Evolutionary conservation across 2,888 invertebrate genomes (phyloP).

Genomic region (Erebia ligea): DNA sequence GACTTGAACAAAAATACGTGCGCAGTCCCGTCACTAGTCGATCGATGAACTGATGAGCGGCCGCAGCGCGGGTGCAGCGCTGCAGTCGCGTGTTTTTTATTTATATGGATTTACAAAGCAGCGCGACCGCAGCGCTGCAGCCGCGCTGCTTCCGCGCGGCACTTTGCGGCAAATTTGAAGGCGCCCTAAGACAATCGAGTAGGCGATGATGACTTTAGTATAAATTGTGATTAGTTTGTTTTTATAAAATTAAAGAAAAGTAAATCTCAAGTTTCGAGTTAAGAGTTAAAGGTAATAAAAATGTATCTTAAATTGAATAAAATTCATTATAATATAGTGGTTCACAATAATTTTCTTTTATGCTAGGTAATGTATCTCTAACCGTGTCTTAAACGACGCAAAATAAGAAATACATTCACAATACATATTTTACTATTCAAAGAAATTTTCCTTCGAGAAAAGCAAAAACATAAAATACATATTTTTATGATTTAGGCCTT

Average conservation of each 20-base stretch:
- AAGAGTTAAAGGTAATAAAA: too few species aligned
- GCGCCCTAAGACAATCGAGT: background rate
- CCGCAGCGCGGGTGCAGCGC: too few species aligned
- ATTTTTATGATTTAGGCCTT: constrained; percentile 18
- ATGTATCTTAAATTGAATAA: background rate
- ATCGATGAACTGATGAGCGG: too few species aligned
- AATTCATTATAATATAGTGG: too few species aligned
- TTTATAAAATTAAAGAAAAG: background rate
- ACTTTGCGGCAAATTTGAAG: too few species aligned
- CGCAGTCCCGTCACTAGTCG: too few species aligned
- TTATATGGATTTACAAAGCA: too few species aligned
- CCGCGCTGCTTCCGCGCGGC: too few species aligned
- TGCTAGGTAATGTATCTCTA: constrained; percentile 7
- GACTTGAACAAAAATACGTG: too few species aligned
- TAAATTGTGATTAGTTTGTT: background rate
- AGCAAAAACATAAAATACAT: constrained; percentile 13
- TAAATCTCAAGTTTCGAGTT: background rate
- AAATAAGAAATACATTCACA: constrained; percentile 6
- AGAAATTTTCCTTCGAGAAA: constrained; percentile 6
- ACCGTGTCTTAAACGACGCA: constrained; percentile 6
- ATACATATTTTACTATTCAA: constrained; percentile 21
- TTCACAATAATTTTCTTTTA: too few species aligned
- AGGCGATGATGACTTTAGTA: background rate
- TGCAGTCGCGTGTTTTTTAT: too few species aligned
- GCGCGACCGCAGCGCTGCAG: too few species aligned